These are phyloP conservation scores for Mormoops blainvillei DNA, from an alignment of 2,113 vertebrate species.

Conservation along the genomic window DNA sequence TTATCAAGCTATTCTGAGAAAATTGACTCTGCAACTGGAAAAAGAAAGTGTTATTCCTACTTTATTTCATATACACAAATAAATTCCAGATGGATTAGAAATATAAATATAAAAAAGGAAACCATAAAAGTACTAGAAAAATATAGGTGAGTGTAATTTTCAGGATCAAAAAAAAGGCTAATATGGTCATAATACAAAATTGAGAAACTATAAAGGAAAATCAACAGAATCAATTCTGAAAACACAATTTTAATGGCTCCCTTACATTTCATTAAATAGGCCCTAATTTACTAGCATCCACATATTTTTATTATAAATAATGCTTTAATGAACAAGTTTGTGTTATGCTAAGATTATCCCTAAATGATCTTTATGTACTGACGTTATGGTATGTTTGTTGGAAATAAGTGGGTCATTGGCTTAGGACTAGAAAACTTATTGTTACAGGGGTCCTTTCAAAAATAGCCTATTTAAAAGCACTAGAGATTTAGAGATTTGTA, in stretches of 20 bases:
- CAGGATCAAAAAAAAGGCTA: background rate
- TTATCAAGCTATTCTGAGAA: background rate
- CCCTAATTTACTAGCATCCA: background rate
- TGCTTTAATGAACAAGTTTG: background rate
- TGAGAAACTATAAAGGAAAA: background rate
- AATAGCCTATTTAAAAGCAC: constrained; percentile 19
- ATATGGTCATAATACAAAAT: background rate
- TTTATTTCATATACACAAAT: background rate
- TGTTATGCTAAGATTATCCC: background rate
- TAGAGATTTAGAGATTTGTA: background rate
- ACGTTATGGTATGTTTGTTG: background rate
- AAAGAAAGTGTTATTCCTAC: background rate
- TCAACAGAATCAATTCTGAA: background rate
- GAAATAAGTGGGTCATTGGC: constrained; percentile 27
- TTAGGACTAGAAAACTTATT: background rate
- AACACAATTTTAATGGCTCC: background rate
- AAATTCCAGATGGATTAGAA: background rate
- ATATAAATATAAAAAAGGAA: background rate
- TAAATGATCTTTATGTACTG: background rate
- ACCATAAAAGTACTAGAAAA: background rate
- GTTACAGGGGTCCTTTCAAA: background rate
- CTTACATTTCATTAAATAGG: background rate
- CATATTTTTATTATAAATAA: background rate
- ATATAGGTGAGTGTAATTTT: background rate
- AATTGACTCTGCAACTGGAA: background rate